Evolutionary conservation across 37 sponge, comb jelly and placozoan species (phyloP), one percentile per base, ranked within the genome.

Genomic region (Corticium candelabrum): DNA sequence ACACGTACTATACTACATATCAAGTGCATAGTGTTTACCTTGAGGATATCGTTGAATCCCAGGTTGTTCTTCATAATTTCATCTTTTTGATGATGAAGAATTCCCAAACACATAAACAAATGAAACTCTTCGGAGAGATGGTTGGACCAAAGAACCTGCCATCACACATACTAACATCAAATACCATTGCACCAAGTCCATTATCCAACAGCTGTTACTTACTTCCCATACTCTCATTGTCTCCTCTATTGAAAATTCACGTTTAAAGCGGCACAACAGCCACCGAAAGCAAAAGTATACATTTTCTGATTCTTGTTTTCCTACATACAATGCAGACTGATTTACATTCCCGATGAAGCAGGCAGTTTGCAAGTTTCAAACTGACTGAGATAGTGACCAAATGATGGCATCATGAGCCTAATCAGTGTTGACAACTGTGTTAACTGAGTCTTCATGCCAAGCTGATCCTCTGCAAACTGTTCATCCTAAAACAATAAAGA

Each of bases 271-370:
- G 62, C 93, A 78, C 37, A 96, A 82, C 41, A 96, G 78, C 97
- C 97, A 96, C 0, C 97, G 89, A 77, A 96, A 96, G 50, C 86
- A 88, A 50, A 88, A 93, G 80, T 88, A 93, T 82, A 96, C 56
- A 68, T 90, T 90, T 56, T 83, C 68, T 7, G 91, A 68, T 3
- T 94, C 92, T 2, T 86, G 82, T 2, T 82, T 74, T 69, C 85
- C 99, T 94, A 77, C 0, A 85, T 68, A 38, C 1, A 67, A 15
- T 37, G 75, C 2, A 83, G 37, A 36, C 37, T 37, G 36, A 2
- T 37, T 15, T n/a, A n/a, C n/a, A n/a, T n/a, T n/a, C n/a, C n/a
- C n/a, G n/a, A n/a, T n/a, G n/a, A n/a, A n/a, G n/a, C n/a, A n/a
- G n/a, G n/a, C n/a, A n/a, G n/a, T n/a, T n/a, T n/a, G n/a, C n/a